Evolutionary conservation across 2,888 invertebrate species (phyloP).

Genomic region (Listrodromus nycthemerus): DNA sequence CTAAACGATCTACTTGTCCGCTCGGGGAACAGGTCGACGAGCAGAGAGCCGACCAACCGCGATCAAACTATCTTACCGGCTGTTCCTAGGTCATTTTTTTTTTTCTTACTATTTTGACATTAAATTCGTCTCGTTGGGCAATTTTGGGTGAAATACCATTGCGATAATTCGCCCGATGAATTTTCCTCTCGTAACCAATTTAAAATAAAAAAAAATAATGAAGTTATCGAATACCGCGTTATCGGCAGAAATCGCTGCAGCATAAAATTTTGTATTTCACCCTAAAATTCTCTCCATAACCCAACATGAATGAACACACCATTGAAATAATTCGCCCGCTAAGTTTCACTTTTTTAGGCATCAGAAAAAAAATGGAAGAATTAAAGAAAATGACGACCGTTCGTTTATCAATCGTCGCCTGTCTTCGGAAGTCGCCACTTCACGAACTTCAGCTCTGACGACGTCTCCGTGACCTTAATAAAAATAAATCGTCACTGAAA

Average conservation of each 20-base stretch:
- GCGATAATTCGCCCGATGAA: neutral
- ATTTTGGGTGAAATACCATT: neutral
- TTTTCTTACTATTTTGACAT: neutral
- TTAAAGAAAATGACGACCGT: too few species aligned
- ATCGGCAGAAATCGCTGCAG: too few species aligned
- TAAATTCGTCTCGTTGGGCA: neutral
- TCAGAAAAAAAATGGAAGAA: neutral
- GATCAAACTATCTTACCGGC: constrained; percentile 3
- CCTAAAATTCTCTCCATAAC: neutral
- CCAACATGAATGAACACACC: neutral
- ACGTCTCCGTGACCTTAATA: too few species aligned
- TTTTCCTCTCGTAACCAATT: too few species aligned
- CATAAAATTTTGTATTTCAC: too few species aligned
- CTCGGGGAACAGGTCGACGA: constrained; percentile 62
- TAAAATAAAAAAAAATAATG: too few species aligned
- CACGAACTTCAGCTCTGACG: too few species aligned
- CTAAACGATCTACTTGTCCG: constrained; percentile 65
- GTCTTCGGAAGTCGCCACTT: too few species aligned
- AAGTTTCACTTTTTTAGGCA: neutral
- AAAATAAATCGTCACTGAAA: too few species aligned
- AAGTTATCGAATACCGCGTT: too few species aligned
- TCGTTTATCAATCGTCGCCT: too few species aligned
- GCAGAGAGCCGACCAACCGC: constrained; percentile 60
- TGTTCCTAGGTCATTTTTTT: constrained; percentile 11
- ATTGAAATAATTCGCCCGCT: neutral